A percentile compares a stretch with the other conserved stretches of the same genome.
These are phyloP conservation scores for Drosophila borealis DNA, from an alignment of 2,888 invertebrate species.

Conservation along the genomic window DNA sequence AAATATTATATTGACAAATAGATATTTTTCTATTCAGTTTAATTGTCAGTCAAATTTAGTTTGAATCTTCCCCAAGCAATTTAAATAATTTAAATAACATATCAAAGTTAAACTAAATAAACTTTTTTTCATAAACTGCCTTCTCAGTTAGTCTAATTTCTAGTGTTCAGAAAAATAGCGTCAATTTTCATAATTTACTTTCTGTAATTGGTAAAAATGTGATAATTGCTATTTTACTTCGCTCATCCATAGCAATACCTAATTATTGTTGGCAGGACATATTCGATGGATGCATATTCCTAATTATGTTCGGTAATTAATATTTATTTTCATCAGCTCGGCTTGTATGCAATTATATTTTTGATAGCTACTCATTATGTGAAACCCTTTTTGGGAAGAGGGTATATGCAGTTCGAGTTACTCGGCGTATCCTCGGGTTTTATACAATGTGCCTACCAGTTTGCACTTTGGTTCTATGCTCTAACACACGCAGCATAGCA, in stretches of 20 bases:
- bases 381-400: slow-evolving; percentile 11
- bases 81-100: no score
- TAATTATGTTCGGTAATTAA: slow-evolving; percentile 2
- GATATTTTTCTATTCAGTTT: no score
- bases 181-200: neutral
- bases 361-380: neutral
- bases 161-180: neutral
- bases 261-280: neutral
- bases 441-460: slow-evolving; percentile 44
- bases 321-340: slow-evolving; percentile 2
- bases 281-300: neutral
- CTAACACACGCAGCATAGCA: slow-evolving; percentile 35
- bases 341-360: neutral
- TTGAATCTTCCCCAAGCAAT: no score
- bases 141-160: no score
- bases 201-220: neutral
- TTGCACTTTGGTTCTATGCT: slow-evolving; percentile 61
- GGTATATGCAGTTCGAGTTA: slow-evolving; percentile 28
- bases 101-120: no score
- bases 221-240: neutral
- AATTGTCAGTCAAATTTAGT: no score
- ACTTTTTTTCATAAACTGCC: no score
- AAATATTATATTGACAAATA: no score
- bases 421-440: neutral
- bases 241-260: neutral